These are phyloP conservation scores for Eupleurogrammus muticus DNA, from an alignment of 2,797 vertebrate genomes.

Conservation along the genomic window DNA sequence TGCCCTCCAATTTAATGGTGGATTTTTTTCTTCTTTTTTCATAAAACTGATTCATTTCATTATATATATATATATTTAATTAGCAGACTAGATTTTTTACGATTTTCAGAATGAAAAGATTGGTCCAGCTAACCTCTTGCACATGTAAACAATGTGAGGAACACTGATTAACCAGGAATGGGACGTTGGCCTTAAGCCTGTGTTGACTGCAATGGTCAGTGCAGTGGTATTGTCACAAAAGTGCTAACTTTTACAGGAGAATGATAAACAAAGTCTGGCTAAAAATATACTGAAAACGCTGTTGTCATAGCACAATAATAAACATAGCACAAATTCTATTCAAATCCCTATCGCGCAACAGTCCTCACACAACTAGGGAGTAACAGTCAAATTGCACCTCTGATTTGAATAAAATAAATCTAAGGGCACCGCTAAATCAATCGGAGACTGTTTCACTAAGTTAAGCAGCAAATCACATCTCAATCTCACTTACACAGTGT, in stretches of 20 bases:
- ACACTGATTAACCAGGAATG: not conserved
- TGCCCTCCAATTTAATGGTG: not conserved
- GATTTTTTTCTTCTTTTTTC: not conserved
- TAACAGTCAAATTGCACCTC: conserved; percentile 38
- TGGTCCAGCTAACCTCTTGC: not conserved
- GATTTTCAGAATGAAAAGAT: not conserved
- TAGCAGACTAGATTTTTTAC: no score
- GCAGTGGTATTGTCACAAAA: no score
- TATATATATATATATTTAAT: no score
- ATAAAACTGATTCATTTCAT: no score
- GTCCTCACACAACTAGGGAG: conserved; percentile 7
- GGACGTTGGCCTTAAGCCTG: no score
- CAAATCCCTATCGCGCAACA: conserved; percentile 6
- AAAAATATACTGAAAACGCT: not conserved
- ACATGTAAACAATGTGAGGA: not conserved
- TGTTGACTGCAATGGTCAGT: no score
- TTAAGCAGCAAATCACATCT: not conserved
- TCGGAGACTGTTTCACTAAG: conserved; percentile 11
- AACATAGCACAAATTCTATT: conserved; percentile 11
- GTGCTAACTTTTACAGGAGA: no score
- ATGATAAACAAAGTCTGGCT: no score
- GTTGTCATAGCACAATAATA: conserved; percentile 18
- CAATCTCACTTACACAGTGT: not conserved
- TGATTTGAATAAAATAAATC: conserved; percentile 52
- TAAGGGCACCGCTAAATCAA: conserved; percentile 33